A percentile compares a stretch with the other conserved stretches of the same genome.
phyloP scores from a whole-genome alignment of 1,140 invertebrate species.

The Macrobrachium rosenbergii region DNA sequence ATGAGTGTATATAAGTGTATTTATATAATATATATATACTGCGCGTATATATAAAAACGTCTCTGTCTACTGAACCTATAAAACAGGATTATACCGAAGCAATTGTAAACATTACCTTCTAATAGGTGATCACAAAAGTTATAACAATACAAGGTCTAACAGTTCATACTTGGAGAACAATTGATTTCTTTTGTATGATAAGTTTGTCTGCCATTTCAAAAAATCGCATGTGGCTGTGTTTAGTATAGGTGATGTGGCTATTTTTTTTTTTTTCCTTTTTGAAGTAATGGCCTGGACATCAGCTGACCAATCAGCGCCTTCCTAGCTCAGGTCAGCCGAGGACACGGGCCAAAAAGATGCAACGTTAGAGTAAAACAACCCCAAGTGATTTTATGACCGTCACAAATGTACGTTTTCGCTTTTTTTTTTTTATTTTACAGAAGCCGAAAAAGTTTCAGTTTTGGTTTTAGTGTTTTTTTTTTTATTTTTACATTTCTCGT shows the following conservation, averaged over 20 bases:
- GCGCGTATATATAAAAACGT: slow-evolving; percentile 2
- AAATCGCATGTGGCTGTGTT: slow-evolving; percentile 37
- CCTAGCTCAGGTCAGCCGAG: slow-evolving; percentile 28
- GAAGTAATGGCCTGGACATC: slow-evolving; percentile 4
- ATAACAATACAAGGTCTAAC: slow-evolving; percentile 58
- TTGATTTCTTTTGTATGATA: slow-evolving; percentile 19
- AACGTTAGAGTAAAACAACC: slow-evolving; percentile 11
- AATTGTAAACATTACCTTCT: slow-evolving; percentile 28
- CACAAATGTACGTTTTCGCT: background rate
- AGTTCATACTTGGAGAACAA: slow-evolving; percentile 50
- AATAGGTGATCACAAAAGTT: slow-evolving; percentile 50
- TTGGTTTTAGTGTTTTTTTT: background rate
- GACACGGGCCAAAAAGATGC: background rate
- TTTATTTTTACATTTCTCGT: slow-evolving; percentile 6
- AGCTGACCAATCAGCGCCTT: slow-evolving; percentile 36
- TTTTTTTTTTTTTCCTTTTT: background rate
- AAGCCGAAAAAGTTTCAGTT: slow-evolving; percentile 21
- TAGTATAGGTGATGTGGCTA: slow-evolving; percentile 1
- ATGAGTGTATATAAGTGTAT: slow-evolving; percentile 1
- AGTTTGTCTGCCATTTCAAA: slow-evolving; percentile 1
- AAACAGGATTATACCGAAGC: background rate
- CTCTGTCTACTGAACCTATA: slow-evolving; percentile 54
- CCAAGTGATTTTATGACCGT: slow-evolving; percentile 6
- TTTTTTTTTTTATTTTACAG: slow-evolving; percentile 15
- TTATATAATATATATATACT: slow-evolving; percentile 6